phyloP scores from a whole-genome alignment of 2,797 vertebrate species.

The Phalanger gymnotis region DNA sequence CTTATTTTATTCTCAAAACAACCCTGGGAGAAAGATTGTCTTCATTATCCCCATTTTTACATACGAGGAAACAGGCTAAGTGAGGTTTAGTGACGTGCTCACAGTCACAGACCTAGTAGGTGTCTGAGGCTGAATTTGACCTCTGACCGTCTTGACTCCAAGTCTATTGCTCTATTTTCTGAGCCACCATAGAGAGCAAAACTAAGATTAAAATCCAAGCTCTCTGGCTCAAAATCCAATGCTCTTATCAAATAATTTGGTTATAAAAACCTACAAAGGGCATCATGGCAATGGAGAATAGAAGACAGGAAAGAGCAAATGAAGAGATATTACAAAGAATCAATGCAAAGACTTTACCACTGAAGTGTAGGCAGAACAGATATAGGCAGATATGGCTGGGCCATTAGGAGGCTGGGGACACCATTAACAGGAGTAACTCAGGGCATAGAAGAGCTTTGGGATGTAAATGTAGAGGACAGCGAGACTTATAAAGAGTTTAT shows the following conservation, averaged over 20 bases:
- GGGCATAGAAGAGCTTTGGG: not conserved
- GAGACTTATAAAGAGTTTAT: not conserved
- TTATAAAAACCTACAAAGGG: not conserved
- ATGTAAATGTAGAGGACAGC: not conserved
- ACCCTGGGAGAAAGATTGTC: not conserved
- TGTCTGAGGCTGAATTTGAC: not conserved
- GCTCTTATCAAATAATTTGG: not conserved
- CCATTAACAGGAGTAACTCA: not conserved
- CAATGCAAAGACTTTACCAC: not conserved
- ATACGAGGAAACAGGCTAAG: not conserved
- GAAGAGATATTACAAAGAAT: not conserved
- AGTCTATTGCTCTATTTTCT: not conserved
- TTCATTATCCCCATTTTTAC: not conserved
- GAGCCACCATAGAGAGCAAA: not conserved
- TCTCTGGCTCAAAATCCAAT: not conserved
- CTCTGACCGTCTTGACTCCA: not conserved
- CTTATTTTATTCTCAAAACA: not conserved
- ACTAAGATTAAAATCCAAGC: not conserved
- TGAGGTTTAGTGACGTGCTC: not conserved
- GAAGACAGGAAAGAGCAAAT: not conserved
- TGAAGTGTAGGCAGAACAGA: not conserved
- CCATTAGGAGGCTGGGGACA: not conserved
- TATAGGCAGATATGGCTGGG: not conserved
- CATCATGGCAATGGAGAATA: not conserved
- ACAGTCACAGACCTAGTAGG: not conserved